Evolutionary conservation across 1,140 invertebrate genomes (phyloP), one percentile per base, ranked within the genome.

Genomic region (Drosophila pandora): DNA sequence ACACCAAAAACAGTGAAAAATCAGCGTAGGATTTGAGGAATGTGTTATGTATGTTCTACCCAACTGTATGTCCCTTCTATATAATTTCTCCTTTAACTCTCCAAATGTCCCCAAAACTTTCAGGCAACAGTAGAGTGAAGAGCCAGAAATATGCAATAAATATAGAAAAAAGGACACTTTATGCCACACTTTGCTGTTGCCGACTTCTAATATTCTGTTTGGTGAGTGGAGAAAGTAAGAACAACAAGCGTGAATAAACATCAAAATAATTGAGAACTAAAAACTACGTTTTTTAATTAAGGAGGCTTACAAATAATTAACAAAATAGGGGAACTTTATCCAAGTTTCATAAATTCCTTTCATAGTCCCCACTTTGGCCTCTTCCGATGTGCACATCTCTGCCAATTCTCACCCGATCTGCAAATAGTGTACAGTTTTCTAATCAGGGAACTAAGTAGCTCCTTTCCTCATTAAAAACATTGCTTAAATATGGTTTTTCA

Each of bases 171-270:
- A 21, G 41, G 3, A 0, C 39, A 10, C 9, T n/a, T n/a, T 37
- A 12, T 3, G 13, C 8, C 41, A 21, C 13, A 21, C 41, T 43
- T 21, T 52, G 32, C 63, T 57, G 60, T 56, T n/a, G 34, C 25
- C 2, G 3, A 37, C 63, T 70, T 69, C 67, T 41, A 41, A 25
- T 49, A 70, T 70, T 75, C 50, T 34, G 60, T 75, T 74, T 65
- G 53, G 70, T 75, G 71, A 75, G 71, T 75, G 71, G 54, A 74
- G 70, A 74, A 74, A 74, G 71, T 32, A 74, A 57, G 59, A 74
- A 74, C 69, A 72, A 74, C 70, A 65, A 54, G 71, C 71, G 71
- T 74, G 71, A 74, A 74, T 74, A 74, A 74, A 74, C 70, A 74
- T 74, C 47, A 64, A 74, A 72, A 74, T 74, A 75, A 74, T 56